These are phyloP conservation scores for Odontothrips loti DNA, from an alignment of 2,888 invertebrate species.

Conservation along the genomic window DNA sequence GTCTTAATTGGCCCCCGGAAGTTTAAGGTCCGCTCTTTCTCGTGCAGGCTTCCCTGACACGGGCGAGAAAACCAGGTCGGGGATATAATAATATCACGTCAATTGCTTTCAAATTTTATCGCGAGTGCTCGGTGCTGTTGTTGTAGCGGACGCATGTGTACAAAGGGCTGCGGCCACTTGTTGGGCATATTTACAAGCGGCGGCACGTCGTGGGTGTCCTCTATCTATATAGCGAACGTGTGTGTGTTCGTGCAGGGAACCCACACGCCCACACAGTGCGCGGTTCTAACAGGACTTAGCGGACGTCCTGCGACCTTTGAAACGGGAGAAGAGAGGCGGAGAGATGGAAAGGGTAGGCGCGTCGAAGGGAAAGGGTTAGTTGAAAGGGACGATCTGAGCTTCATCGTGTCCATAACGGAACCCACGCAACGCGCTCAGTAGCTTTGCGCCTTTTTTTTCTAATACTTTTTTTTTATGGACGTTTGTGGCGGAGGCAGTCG, in stretches of 20 bases:
- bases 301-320: background rate
- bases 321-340: background rate
- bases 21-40: no score
- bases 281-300: background rate
- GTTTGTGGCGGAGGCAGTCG: no score
- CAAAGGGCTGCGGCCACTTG: background rate
- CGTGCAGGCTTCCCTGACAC: no score
- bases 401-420: no score
- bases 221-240: conserved; percentile 5
- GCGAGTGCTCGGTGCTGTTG: no score
- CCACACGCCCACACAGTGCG: background rate
- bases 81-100: no score
- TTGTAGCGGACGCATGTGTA: background rate
- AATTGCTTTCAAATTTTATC: background rate
- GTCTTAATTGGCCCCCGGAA: no score
- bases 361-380: background rate
- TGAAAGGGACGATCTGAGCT: background rate
- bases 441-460: no score
- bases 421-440: no score
- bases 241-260: conserved; percentile 8
- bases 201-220: conserved; percentile 5
- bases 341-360: background rate
- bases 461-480: no score
- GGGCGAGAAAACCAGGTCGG: no score
- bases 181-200: conserved; percentile 1